A percentile compares a stretch with the other conserved stretches of the same genome.
These are phyloP conservation scores for Sarcophaga peregrina DNA, from an alignment of 1,140 invertebrate species.

Conservation along the genomic window DNA sequence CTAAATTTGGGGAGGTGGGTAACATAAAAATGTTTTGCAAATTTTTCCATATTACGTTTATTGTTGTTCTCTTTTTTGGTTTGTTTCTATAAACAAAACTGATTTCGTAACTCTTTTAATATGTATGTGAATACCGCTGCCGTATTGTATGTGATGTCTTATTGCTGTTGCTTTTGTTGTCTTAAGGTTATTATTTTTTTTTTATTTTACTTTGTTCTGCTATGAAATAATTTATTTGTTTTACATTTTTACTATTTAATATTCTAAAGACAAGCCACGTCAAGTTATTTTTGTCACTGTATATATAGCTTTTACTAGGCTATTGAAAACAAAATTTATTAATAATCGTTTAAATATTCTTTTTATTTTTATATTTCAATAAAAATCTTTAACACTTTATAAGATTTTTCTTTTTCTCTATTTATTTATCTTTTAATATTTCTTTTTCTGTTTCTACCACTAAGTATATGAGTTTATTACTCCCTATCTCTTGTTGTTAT, in stretches of 20 bases:
- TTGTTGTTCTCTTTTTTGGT: not conserved
- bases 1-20: not conserved
- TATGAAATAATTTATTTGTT: conserved; percentile 14
- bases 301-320: too few species aligned
- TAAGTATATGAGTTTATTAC: too few species aligned
- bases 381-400: too few species aligned
- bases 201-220: not conserved
- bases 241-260: not conserved
- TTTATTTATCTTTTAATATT: too few species aligned
- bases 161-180: not conserved
- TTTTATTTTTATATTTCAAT: too few species aligned
- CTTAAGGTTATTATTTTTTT: not conserved
- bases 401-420: too few species aligned
- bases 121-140: not conserved
- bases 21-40: not conserved
- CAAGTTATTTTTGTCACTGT: too few species aligned
- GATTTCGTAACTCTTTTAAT: not conserved
- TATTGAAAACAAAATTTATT: too few species aligned
- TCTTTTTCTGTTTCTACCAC: too few species aligned
- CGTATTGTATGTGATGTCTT: not conserved
- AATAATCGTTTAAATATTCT: too few species aligned
- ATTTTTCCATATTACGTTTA: conserved; percentile 19
- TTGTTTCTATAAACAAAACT: not conserved
- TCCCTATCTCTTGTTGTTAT: too few species aligned
- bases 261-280: too few species aligned